A percentile compares a stretch with the other conserved stretches of the same genome.
These are phyloP conservation scores for Microtus ochrogaster DNA, from an alignment of 2,113 vertebrate species.

Conservation along the genomic window DNA sequence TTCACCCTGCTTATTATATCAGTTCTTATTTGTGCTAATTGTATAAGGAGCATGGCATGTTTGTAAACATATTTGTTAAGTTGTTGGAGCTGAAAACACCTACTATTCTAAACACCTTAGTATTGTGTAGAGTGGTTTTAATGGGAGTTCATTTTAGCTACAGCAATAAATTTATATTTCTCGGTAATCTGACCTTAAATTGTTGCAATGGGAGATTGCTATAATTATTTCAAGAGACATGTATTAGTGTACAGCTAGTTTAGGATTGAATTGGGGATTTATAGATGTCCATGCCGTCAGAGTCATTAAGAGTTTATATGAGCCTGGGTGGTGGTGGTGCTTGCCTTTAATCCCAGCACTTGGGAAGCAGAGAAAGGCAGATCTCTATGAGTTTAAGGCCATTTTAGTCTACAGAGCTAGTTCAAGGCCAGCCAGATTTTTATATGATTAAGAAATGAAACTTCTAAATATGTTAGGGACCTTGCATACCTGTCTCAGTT, in stretches of 20 bases:
- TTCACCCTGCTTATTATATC: not conserved
- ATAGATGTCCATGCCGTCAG: not conserved
- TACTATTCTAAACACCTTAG: slow-evolving; percentile 35
- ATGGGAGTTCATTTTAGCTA: not conserved
- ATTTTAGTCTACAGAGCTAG: not conserved
- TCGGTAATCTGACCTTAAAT: slow-evolving; percentile 8
- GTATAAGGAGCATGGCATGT: not conserved
- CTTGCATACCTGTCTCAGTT: not conserved
- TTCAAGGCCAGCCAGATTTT: not conserved
- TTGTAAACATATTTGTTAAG: slow-evolving; percentile 10
- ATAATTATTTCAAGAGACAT: not conserved
- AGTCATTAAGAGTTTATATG: slow-evolving; percentile 25
- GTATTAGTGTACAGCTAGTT: not conserved
- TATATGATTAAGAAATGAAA: not conserved
- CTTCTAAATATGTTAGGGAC: not conserved
- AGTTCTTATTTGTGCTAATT: not conserved
- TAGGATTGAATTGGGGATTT: not conserved
- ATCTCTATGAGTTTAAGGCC: not conserved
- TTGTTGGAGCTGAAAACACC: slow-evolving; percentile 1
- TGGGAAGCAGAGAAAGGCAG: not conserved
- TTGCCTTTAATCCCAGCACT: not conserved
- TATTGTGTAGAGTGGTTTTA: slow-evolving; percentile 34
- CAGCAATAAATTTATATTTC: not conserved
- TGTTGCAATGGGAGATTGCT: not conserved
- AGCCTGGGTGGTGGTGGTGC: too few relatives aligned